phyloP scores from a whole-genome alignment of 2,797 vertebrate species.

The Phrynocephalus guinanensis region DNA sequence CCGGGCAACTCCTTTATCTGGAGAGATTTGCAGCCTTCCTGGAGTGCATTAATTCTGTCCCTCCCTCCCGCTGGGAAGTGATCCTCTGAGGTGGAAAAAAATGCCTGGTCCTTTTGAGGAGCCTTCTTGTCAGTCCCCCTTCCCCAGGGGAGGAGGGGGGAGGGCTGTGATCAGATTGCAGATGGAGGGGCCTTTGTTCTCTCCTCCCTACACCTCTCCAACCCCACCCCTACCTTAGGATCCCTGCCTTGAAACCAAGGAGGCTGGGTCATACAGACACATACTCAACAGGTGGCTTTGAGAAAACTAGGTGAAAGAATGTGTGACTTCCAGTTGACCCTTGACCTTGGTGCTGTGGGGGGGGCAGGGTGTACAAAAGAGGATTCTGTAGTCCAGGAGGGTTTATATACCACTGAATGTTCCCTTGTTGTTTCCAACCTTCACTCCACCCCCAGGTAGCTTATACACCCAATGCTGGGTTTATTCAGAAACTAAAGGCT shows the following conservation, averaged over 20 bases:
- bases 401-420: neutral
- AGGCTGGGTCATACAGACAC: neutral
- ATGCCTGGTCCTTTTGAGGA: constrained; percentile 6
- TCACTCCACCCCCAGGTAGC: too few relatives aligned
- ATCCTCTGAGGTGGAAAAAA: constrained; percentile 23
- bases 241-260: neutral
- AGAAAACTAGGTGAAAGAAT: neutral
- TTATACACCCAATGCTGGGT: neutral
- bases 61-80: constrained; percentile 14
- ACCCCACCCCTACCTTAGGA: neutral
- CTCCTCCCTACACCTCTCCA: neutral
- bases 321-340: neutral
- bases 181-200: constrained; percentile 25
- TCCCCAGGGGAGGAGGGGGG: neutral
- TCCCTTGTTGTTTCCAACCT: neutral
- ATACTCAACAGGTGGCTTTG: constrained; percentile 3
- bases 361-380: neutral
- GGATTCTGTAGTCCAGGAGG: neutral
- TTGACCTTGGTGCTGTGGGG: neutral
- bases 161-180: constrained; percentile 27
- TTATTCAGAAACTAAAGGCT: neutral
- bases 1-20: constrained; percentile 23
- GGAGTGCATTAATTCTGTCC: constrained; percentile 21
- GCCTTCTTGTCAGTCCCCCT: neutral
- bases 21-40: constrained; percentile 36